phyloP scores from a whole-genome alignment of 2,888 invertebrate species.

The Drosophila falleni region DNA sequence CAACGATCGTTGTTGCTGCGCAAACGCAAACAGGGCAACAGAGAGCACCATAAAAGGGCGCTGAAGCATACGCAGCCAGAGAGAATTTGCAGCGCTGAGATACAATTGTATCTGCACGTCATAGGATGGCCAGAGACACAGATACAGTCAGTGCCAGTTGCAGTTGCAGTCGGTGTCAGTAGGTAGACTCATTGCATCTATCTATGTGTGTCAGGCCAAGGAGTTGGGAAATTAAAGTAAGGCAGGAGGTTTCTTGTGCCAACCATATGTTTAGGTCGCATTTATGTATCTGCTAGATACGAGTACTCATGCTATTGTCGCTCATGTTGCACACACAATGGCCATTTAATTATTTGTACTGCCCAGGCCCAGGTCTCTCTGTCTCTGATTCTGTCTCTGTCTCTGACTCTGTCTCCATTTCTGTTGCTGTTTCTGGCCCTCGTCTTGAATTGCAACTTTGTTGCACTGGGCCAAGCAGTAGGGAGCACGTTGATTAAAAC shows the following conservation, averaged over 20 bases:
- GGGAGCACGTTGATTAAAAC: conserved; percentile 61
- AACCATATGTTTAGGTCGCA: conserved; percentile 68
- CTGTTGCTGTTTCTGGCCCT: conserved; percentile 4
- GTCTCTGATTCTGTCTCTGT: not conserved
- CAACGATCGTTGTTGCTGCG: conserved; percentile 73
- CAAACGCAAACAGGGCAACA: conserved; percentile 51
- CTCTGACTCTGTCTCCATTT: not conserved
- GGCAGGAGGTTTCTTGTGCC: conserved; percentile 85
- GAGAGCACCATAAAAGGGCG: conserved; percentile 62
- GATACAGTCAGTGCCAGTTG: conserved; percentile 11
- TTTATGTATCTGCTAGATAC: conserved; percentile 58
- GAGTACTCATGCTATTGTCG: conserved; percentile 41
- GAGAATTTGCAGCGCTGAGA: conserved; percentile 46
- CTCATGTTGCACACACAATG: conserved; percentile 53
- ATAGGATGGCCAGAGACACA: conserved; percentile 8
- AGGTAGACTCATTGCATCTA: conserved; percentile 63
- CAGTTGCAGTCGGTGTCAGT: conserved; percentile 70
- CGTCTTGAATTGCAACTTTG: conserved; percentile 46
- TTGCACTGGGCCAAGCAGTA: conserved; percentile 26
- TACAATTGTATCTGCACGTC: conserved; percentile 73
- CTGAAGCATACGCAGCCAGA: conserved; percentile 40
- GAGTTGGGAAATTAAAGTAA: conserved; percentile 84
- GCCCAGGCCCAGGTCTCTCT: conserved; percentile 7
- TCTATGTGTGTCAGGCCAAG: conserved; percentile 80
- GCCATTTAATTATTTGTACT: conserved; percentile 74